These are phyloP conservation scores for Salpingus planirostris DNA, from an alignment of 2,888 invertebrate genomes.

Conservation along the genomic window DNA sequence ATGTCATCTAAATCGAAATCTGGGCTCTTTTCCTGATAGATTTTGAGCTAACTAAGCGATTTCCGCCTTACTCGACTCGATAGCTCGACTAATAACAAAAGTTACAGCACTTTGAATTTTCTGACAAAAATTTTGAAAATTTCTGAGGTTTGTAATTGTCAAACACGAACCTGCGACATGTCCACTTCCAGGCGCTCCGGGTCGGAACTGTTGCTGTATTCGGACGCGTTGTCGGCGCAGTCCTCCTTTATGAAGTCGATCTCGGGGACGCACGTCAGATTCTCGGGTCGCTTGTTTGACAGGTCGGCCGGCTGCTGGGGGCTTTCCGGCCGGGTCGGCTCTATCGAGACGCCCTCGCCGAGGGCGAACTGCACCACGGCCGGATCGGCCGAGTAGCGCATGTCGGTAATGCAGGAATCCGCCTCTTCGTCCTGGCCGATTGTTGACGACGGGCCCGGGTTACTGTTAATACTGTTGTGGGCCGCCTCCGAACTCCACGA, in stretches of 20 bases:
- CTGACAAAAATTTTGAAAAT: too few relatives aligned
- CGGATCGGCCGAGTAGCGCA: too few relatives aligned
- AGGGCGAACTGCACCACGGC: too few relatives aligned
- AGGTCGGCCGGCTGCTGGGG: constrained; percentile 36
- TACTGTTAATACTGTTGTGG: constrained; percentile 22
- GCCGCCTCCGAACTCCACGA: too few relatives aligned
- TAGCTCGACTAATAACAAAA: too few relatives aligned
- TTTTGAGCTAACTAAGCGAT: too few relatives aligned
- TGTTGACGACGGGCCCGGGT: constrained; percentile 20
- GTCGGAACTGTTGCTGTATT: constrained; percentile 65
- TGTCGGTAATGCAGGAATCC: constrained; percentile 9
- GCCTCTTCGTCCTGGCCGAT: constrained; percentile 16
- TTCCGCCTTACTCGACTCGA: too few relatives aligned
- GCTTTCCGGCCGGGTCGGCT: constrained; percentile 2
- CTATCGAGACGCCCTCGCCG: constrained; percentile 2
- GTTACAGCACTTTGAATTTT: too few relatives aligned
- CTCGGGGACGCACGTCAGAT: constrained; percentile 38
- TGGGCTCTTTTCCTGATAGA: too few relatives aligned
- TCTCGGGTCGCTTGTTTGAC: constrained; percentile 37
- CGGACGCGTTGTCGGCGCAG: constrained; percentile 31
- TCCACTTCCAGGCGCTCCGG: constrained; percentile 67
- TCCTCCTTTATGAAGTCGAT: constrained; percentile 38
- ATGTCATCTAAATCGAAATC: too few relatives aligned
- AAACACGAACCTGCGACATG: constrained; percentile 43
- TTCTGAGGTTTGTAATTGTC: too few relatives aligned